Evolutionary conservation across 2,888 invertebrate species (phyloP), one percentile per base, ranked within the genome.

Genomic region (Ethmia dodecea): DNA sequence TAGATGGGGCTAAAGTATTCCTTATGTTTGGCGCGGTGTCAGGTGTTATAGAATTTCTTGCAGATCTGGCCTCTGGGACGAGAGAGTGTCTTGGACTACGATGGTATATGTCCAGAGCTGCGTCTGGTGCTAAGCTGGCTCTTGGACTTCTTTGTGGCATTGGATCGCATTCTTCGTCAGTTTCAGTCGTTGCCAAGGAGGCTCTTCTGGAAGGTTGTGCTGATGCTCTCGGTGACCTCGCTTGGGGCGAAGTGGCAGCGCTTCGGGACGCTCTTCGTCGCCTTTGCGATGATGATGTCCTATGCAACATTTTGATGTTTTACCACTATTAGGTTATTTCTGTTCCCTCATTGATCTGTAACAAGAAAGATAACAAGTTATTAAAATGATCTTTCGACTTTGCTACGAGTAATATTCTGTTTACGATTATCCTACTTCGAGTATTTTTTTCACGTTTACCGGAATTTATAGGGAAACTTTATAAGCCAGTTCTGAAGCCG

Each of bases 251-350:
- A 3, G 90, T 89, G 22, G 90, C 90, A 10, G 90, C 89, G 52
- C 90, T 90, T 38, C 91, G 83, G 6, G 92, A 90, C 37, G 91
- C 89, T 35, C 92, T 86, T 11, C 91, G 88, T 44, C 92, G 88
- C 34, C 92, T 86, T 37, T 90, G 89, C 22, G 92, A 92, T 16
- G 92, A 89, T 52, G 89, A 90, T 3, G 79, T 79, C 56, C 92
- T 86, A 53, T 90, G 89, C 50, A 92, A 69, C 92, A 92, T 92
- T 44, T 48, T 74, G 42, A 11, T 16, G 16, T n/a, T 27, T 29
- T 35, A 34, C 25, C 35, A 39, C 12, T 41, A 40, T 40, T 44
- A 34, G 22, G 25, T 33, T 9, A n/a, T 27, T 34, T 25, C 10
- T 30, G 9, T n/a, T 28, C 13, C 26, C 33, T 13, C 14, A 3